Conservation (phyloP, 2,797 vertebrate species). For the Falco concolor region DNA sequence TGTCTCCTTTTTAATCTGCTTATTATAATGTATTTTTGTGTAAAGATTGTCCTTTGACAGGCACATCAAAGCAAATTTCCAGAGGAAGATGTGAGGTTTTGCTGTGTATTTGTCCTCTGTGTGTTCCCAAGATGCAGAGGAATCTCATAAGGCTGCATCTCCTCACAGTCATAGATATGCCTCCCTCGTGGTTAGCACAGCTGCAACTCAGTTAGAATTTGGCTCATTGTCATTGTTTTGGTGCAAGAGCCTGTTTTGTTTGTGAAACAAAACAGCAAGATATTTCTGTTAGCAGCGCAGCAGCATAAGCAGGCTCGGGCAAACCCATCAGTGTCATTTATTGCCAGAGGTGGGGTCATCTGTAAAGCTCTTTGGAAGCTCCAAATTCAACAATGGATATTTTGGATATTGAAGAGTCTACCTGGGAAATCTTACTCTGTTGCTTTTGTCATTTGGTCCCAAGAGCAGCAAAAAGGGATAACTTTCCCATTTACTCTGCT, state of each 20-base stretch:
- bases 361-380: background rate
- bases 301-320: background rate
- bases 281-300: background rate
- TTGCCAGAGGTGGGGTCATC: background rate
- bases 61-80: conserved; percentile 2
- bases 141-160: background rate
- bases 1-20: conserved; percentile 1
- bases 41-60: background rate
- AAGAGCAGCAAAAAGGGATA: background rate
- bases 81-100: background rate
- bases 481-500: background rate
- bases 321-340: background rate
- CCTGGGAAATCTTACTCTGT: background rate
- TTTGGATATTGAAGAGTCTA: background rate
- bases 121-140: background rate
- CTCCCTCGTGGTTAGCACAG: background rate
- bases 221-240: conserved; percentile 4
- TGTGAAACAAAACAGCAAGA: conserved; percentile 3
- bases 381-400: background rate
- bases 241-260: conserved; percentile 22
- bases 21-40: background rate
- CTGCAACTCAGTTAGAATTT: conserved; percentile 12
- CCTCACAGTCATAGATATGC: background rate
- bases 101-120: background rate
- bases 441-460: background rate